Evolutionary conservation across 2,797 vertebrate genomes (phyloP).

Genomic region (Potorous gilbertii): DNA sequence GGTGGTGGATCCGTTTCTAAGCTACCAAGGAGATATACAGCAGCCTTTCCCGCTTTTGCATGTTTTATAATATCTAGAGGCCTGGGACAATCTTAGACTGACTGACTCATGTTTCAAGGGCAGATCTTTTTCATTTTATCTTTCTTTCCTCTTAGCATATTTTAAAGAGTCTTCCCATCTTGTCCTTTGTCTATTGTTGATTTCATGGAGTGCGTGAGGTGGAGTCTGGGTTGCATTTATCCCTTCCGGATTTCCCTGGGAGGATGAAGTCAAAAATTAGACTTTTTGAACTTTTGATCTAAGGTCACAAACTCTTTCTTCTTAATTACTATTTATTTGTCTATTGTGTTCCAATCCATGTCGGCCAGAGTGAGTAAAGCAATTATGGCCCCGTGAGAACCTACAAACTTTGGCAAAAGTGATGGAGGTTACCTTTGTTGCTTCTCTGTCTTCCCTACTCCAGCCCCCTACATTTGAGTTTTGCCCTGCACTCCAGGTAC

Average conservation of each 20-base stretch:
- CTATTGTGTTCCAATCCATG: neutral
- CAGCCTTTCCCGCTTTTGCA: slow-evolving; percentile 55
- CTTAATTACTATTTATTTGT: neutral
- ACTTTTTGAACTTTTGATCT: neutral
- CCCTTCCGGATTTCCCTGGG: neutral
- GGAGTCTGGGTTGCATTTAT: neutral
- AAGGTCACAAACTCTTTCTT: neutral
- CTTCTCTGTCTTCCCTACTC: neutral
- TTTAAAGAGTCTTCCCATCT: slow-evolving; percentile 27
- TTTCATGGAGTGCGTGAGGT: neutral
- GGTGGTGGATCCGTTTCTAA: slow-evolving; percentile 78
- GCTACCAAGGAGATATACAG: slow-evolving; percentile 67
- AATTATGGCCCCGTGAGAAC: neutral
- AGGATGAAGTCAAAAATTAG: slow-evolving; percentile 5
- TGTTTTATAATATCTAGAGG: slow-evolving; percentile 67
- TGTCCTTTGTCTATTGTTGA: slow-evolving; percentile 19
- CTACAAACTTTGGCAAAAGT: neutral
- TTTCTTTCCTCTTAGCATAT: neutral
- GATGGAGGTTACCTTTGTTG: neutral
- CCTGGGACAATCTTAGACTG: slow-evolving; percentile 24
- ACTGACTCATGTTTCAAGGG: slow-evolving; percentile 57
- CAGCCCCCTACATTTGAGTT: neutral
- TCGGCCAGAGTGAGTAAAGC: neutral
- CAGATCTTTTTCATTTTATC: slow-evolving; percentile 53
- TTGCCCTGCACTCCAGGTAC: neutral